Percentiles rank a stretch among this genome's conserved stretches.
These are phyloP conservation scores for Mormyrus lacerda DNA, from an alignment of 2,113 vertebrate genomes.

Conservation along the genomic window DNA sequence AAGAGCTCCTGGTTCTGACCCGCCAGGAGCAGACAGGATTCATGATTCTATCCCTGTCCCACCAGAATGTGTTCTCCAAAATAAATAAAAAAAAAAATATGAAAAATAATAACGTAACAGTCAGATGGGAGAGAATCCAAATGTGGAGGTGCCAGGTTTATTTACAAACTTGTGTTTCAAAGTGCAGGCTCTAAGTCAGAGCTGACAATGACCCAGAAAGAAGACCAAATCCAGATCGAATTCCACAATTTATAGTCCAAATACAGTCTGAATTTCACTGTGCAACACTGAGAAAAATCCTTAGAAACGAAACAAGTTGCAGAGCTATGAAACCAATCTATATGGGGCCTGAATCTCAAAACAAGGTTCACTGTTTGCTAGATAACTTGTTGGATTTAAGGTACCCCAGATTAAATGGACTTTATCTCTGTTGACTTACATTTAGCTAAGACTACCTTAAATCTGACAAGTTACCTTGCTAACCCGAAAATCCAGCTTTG, in stretches of 20 bases:
- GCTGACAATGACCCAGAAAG: neutral
- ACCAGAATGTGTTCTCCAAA: neutral
- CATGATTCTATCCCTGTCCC: neutral
- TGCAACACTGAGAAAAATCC: neutral
- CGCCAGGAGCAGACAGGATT: neutral
- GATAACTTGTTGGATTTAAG: neutral
- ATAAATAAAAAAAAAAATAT: neutral
- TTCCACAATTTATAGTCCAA: neutral
- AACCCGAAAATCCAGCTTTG: neutral
- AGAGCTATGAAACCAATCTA: neutral
- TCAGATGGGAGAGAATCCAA: neutral
- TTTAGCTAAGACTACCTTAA: neutral
- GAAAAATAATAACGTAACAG: neutral
- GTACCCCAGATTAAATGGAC: neutral
- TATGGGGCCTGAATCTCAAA: neutral
- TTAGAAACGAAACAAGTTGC: neutral
- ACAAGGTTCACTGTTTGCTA: neutral
- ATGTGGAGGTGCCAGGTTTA: neutral
- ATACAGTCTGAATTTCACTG: neutral
- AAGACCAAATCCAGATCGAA: neutral
- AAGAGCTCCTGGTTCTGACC: neutral
- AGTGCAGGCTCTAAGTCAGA: neutral
- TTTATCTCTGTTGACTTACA: neutral
- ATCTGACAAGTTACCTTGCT: neutral
- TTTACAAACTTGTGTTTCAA: neutral